phyloP scores from a whole-genome alignment of 2,113 vertebrate genomes.

The Clarias batrachus region DNA sequence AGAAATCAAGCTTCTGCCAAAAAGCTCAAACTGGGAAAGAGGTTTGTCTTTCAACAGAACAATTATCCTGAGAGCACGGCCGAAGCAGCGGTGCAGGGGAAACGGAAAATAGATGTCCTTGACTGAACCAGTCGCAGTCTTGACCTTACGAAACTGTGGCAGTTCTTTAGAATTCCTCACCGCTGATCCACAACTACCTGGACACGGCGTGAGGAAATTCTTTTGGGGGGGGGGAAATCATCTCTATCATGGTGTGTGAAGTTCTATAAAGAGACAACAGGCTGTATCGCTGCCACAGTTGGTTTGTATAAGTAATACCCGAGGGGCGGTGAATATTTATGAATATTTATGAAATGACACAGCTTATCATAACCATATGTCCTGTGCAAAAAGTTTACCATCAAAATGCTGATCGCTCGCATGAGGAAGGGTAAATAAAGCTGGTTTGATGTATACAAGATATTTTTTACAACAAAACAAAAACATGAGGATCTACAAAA shows the following conservation, averaged over 20 bases:
- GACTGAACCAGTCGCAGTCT: not conserved
- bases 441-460: not conserved
- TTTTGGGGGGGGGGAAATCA: not conserved
- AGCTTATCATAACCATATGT: slow-evolving; percentile 1
- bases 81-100: not conserved
- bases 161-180: not conserved
- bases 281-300: not conserved
- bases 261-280: not conserved
- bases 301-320: too few relatives aligned
- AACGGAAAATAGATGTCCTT: slow-evolving; percentile 2
- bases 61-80: not conserved
- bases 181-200: slow-evolving; percentile 3
- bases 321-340: slow-evolving; percentile 1
- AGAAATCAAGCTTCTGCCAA: not conserved
- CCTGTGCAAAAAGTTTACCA: not conserved
- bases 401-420: not conserved
- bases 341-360: not conserved
- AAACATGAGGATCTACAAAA: too few relatives aligned
- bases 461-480: too few relatives aligned
- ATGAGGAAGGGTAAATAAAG: not conserved
- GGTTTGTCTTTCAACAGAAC: slow-evolving; percentile 20
- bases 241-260: too few relatives aligned
- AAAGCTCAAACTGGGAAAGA: slow-evolving; percentile 10
- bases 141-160: not conserved
- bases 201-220: not conserved